Evolutionary conservation across 2,888 invertebrate genomes (phyloP).

Genomic region (Vesta saturnalis): DNA sequence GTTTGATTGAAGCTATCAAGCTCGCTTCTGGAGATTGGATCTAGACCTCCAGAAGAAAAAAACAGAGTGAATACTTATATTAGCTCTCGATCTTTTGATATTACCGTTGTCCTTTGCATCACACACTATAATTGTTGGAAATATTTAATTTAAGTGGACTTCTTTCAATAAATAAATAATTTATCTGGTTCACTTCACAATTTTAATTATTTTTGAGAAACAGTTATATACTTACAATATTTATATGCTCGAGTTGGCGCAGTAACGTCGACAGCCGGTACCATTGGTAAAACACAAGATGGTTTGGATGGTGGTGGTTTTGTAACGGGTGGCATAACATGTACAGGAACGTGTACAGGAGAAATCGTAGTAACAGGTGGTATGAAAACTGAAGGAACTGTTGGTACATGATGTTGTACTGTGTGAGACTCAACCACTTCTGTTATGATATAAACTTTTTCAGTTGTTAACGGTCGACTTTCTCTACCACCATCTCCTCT

Average conservation of each 20-base stretch:
- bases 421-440: slow-evolving; percentile 42
- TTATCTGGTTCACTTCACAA: neutral
- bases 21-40: too few species aligned
- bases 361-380: too few species aligned
- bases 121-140: too few species aligned
- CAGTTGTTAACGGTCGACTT: neutral
- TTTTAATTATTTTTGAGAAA: neutral
- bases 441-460: neutral
- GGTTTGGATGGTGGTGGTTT: slow-evolving; percentile 57
- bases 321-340: slow-evolving; percentile 44
- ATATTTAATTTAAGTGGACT: too few species aligned
- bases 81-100: too few species aligned
- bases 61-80: too few species aligned
- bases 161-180: too few species aligned
- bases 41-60: too few species aligned
- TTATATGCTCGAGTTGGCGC: slow-evolving; percentile 68
- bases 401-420: slow-evolving; percentile 56
- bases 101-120: too few species aligned
- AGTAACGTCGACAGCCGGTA: slow-evolving; percentile 64
- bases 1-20: too few species aligned
- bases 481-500: slow-evolving; percentile 30
- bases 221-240: slow-evolving; percentile 67
- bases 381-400: neutral
- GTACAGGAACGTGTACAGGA: slow-evolving; percentile 49
- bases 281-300: slow-evolving; percentile 66